These are phyloP conservation scores for Geodia barretti DNA, from an alignment of 37 sponge, comb jelly and placozoan genomes.

Conservation along the genomic window DNA sequence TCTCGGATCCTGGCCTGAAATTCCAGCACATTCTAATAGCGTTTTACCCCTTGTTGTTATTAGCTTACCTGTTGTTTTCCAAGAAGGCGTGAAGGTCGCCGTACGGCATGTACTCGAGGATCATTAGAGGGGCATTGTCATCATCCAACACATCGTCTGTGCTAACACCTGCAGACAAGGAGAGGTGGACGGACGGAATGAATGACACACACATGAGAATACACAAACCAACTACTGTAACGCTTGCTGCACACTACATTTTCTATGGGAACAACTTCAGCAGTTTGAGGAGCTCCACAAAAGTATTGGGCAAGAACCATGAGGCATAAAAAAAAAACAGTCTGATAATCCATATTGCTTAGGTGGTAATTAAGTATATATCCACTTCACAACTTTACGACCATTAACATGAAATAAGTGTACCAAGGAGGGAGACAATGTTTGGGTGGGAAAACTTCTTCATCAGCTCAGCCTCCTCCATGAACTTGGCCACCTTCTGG, in stretches of 20 bases:
- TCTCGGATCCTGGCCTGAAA: neutral
- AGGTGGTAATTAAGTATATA: too few species aligned
- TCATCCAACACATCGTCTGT: slow-evolving; percentile 13
- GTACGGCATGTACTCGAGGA: slow-evolving; percentile 62
- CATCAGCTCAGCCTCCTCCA: slow-evolving; percentile 56
- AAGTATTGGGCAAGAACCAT: too few species aligned
- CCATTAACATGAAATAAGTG: too few species aligned
- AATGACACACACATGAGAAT: too few species aligned
- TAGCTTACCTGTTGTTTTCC: slow-evolving; percentile 21
- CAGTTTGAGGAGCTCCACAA: neutral
- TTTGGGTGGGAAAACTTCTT: slow-evolving; percentile 59
- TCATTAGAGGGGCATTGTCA: slow-evolving; percentile 65
- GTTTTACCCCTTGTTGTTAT: neutral
- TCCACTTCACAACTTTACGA: too few species aligned
- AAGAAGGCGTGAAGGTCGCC: slow-evolving; percentile 51
- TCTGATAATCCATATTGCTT: too few species aligned
- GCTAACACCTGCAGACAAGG: slow-evolving; percentile 7
- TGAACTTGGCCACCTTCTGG: slow-evolving; percentile 31
- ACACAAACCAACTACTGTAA: too few species aligned
- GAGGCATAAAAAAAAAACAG: too few species aligned
- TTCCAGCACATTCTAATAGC: neutral
- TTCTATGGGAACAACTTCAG: neutral
- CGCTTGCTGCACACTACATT: neutral
- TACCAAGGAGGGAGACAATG: slow-evolving; percentile 59
- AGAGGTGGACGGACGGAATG: neutral